A percentile compares a stretch with the other conserved stretches of the same genome.
phyloP scores from a whole-genome alignment of 2,113 vertebrate genomes.

The Balaeniceps rex region DNA sequence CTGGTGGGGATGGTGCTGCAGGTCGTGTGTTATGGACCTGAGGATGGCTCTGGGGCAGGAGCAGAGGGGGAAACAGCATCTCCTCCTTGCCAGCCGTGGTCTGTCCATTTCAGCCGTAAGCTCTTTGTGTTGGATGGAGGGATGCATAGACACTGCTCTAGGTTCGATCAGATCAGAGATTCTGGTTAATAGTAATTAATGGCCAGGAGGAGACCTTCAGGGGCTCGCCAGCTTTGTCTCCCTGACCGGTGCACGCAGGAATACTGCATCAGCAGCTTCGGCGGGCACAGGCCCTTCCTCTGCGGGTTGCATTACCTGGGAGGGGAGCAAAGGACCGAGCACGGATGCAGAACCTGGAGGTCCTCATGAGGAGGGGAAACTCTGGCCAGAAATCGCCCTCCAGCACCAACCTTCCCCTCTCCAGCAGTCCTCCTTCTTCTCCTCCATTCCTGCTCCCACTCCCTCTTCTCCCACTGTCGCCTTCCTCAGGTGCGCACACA shows the following conservation, averaged over 20 bases:
- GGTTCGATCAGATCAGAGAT: not conserved
- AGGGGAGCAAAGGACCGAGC: not conserved
- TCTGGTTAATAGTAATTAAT: not conserved
- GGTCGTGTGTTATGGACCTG: rapidly evolving
- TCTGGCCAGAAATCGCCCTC: not conserved
- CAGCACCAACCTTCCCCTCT: not conserved
- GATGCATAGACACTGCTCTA: not conserved
- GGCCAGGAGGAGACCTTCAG: not conserved
- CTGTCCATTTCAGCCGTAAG: not conserved
- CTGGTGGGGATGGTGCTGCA: not conserved
- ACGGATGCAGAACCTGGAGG: not conserved
- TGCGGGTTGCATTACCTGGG: not conserved
- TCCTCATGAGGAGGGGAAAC: not conserved
- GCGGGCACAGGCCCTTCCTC: not conserved
- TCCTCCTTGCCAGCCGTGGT: not conserved
- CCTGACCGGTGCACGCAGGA: not conserved
- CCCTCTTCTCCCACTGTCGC: not conserved
- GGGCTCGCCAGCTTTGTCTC: not conserved
- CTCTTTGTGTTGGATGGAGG: not conserved
- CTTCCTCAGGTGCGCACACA: not conserved
- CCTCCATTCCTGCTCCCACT: not conserved
- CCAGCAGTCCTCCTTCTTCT: not conserved
- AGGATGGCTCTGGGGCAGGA: not conserved
- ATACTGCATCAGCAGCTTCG: not conserved
- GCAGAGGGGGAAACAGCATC: not conserved